Base-by-base conservation (phyloP, 2,797 vertebrate genomes). In the Tarsius wallacei region DNA sequence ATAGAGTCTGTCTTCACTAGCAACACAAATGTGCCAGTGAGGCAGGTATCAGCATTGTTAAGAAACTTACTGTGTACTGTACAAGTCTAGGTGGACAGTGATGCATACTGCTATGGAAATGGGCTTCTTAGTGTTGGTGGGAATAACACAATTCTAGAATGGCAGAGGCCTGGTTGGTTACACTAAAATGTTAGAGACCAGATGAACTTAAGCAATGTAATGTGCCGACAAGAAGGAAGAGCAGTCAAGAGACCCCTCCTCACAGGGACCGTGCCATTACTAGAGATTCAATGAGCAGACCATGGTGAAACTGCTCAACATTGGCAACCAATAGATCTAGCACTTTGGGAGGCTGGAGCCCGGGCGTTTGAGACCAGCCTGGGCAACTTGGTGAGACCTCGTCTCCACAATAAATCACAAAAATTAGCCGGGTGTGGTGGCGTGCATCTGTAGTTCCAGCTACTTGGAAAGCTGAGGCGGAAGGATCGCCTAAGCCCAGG, bases 31-130 rank as follows among this genome's bases (percentile, higher is more conserved):
- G 22, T 86, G 15, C 28, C 33, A 33, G 17, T 17, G 10, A 63
- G 55, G 24, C 33, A 2, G 0, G 19, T n/a, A 42, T 3, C 1
- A 4, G 16, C 12, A 36, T 78, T 33, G 13, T 4, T 77, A n/a
- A 49, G 21, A 24, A 57, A 22, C 17, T 78, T 33, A 15, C 7
- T 21, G 33, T 84, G 33, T 13, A 12, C 6, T 55, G 6, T 63
- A 22, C 1, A 70, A 14, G 33, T 31, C 47, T 71, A 7, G 17
- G 2, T 36, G 33, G 33, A 33, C 0, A 78, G 63, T 6, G 28
- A 77, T 17, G 51, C 3, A 63, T 71, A 47, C 22, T 78, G 28
- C 47, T 59, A 14, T 33, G 19, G 6, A 63, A 31, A 61, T 21
- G 2, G 12, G 3, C 33, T 63, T 10, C 36, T 49, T 71, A 55